phyloP scores from a whole-genome alignment of 2,797 vertebrate genomes.

The Nannoperca australis region DNA sequence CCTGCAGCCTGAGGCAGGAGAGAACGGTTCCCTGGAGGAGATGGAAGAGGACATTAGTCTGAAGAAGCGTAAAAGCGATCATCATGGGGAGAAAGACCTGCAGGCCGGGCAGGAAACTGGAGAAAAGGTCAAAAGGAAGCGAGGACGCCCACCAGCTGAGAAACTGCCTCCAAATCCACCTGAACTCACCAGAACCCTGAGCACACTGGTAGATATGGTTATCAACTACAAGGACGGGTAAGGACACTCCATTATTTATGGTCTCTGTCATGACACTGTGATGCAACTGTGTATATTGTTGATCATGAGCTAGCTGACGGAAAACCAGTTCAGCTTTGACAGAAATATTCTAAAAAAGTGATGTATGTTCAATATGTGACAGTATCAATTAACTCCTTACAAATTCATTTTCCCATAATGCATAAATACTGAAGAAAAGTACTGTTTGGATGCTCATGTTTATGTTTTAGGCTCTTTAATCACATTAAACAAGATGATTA shows the following conservation, averaged over 20 bases:
- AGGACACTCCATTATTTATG: slow-evolving; percentile 35
- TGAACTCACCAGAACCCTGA: slow-evolving; percentile 96
- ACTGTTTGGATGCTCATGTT: neutral
- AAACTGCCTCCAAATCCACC: slow-evolving; percentile 97
- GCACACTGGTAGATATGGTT: slow-evolving; percentile 96
- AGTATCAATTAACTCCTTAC: neutral
- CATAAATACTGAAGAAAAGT: neutral
- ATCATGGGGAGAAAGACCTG: slow-evolving; percentile 89
- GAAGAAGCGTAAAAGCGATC: slow-evolving; percentile 95
- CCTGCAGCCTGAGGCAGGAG: slow-evolving; percentile 86
- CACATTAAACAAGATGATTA: neutral
- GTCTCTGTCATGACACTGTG: neutral
- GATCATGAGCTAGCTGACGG: neutral
- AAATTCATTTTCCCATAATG: neutral
- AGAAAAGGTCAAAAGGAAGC: slow-evolving; percentile 96
- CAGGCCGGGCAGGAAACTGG: slow-evolving; percentile 88
- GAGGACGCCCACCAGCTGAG: slow-evolving; percentile 96
- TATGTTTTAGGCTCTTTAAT: neutral
- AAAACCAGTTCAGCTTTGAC: neutral
- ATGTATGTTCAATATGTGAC: neutral
- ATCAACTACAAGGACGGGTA: slow-evolving; percentile 99
- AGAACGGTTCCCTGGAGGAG: slow-evolving; percentile 94
- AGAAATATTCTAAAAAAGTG: too few species aligned
- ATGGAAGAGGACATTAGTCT: slow-evolving; percentile 96
- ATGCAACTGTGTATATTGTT: neutral